phyloP scores from a whole-genome alignment of 2,888 invertebrate genomes.

The Dioctria rufipes region DNA sequence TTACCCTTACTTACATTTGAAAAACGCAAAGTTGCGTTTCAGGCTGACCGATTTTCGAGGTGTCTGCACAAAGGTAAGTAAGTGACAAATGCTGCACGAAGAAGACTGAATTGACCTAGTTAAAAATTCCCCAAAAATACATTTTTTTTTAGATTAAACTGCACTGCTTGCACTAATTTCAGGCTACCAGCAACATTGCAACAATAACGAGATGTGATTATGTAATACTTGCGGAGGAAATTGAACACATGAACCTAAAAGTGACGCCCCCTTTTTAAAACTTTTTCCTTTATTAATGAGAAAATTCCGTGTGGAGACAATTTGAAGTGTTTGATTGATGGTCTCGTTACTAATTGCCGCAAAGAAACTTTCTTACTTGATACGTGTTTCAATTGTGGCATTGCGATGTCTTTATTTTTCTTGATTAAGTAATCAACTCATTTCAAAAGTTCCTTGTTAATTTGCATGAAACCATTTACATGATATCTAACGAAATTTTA shows the following conservation, averaged over 20 bases:
- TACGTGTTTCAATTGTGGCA: background rate
- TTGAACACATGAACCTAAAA: background rate
- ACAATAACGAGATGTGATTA: background rate
- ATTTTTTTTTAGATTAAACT: too few species aligned
- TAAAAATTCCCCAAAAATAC: background rate
- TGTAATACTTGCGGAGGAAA: background rate
- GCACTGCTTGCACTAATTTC: too few species aligned
- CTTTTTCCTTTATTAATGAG: constrained; percentile 35
- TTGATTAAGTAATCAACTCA: constrained; percentile 40
- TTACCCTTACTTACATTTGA: background rate
- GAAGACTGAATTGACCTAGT: background rate
- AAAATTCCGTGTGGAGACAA: constrained; percentile 34
- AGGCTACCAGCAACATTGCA: background rate
- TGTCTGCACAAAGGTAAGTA: background rate
- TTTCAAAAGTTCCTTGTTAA: constrained; percentile 2
- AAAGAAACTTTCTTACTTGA: constrained; percentile 35
- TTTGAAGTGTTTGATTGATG: constrained; percentile 40
- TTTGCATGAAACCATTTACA: background rate
- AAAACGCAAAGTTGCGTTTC: constrained; percentile 27
- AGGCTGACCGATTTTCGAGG: constrained; percentile 4
- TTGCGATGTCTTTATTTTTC: constrained; percentile 28
- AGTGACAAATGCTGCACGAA: too few species aligned
- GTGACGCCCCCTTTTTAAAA: constrained; percentile 32
- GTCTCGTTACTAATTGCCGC: constrained; percentile 22
- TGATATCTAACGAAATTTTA: too few species aligned